Evolutionary conservation across 2,888 invertebrate genomes (phyloP).

Genomic region (Tiliacea aurago): DNA sequence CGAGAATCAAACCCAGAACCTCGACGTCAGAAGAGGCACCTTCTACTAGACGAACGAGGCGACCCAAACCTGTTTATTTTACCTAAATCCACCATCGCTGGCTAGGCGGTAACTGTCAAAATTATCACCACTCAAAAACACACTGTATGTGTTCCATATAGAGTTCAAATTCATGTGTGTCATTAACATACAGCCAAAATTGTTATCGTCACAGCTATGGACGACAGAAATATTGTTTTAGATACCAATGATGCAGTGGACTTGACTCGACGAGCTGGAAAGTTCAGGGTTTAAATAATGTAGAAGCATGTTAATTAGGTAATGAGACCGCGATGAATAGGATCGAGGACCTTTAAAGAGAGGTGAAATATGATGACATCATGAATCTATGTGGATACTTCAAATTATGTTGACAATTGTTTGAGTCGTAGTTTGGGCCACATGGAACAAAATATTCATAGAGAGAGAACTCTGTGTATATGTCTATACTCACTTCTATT

Average conservation of each 20-base stretch:
- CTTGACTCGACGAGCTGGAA: constrained; percentile 11
- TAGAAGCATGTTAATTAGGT: constrained; percentile 2
- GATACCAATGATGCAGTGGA: constrained; percentile 47
- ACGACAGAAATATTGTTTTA: constrained; percentile 64
- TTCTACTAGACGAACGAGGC: constrained; percentile 59
- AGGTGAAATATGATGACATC: constrained; percentile 25
- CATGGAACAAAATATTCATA: neutral
- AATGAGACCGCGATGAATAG: constrained; percentile 1
- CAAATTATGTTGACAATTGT: constrained; percentile 4
- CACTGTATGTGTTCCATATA: neutral
- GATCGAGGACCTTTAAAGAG: constrained; percentile 36
- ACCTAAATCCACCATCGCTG: constrained; percentile 64
- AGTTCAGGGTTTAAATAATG: constrained; percentile 33
- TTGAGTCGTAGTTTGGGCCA: neutral
- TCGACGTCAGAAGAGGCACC: constrained; percentile 62
- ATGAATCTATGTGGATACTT: constrained; percentile 1
- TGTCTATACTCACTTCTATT: neutral
- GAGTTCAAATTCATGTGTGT: constrained; percentile 39
- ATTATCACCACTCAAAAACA: constrained; percentile 29
- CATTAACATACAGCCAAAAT: constrained; percentile 61
- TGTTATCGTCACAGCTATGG: constrained; percentile 58
- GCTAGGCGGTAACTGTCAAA: constrained; percentile 65
- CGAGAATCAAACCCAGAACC: constrained; percentile 57
- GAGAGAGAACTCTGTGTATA: neutral
- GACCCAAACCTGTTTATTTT: constrained; percentile 67